Evolutionary conservation across 2,888 invertebrate genomes (phyloP), one percentile per base, ranked within the genome.

Genomic region (Cephus spinipes): DNA sequence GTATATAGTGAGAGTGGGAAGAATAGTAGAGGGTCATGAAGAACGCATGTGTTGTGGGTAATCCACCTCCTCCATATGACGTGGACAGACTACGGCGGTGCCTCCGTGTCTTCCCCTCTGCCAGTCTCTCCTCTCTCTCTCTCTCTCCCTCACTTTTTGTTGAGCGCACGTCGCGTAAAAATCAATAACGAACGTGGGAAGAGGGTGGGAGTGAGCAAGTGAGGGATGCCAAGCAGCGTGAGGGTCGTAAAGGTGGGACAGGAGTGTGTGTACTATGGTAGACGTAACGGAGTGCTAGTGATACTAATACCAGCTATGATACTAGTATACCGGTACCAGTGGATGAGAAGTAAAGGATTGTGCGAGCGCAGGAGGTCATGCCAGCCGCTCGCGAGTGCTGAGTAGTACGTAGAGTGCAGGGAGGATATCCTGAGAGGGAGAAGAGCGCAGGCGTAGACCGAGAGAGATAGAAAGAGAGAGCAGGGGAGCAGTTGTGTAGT

Each of bases 151-250:
- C 55, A 55, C 55, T 55, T 55, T 55, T 55, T 55, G 55, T 55
- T 23, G 55, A 55, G 79, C 87, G 88, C 86, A 87, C 84, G 86
- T 87, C 86, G 87, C 85, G 85, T 89, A 90, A 90, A 90, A 90
- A 90, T 90, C 90, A 90, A 90, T 90, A 90, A 87, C 89, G 88
- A 90, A 87, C 89, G 87, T 90, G 88, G 55, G 55, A 55, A 55
- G 55, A 55, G 55, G 55, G 55, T 55, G 55, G 55, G 55, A 55
- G 55, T 55, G 23, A 55, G 55, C 23, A 23, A 55, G 55, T 55
- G 55, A 55, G 55, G 55, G 55, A 55, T 55, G 55, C 55, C 55
- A 55, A 23, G 55, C 23, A 55, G 55, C 55, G 55, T 55, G 55
- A 55, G 55, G 55, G 55, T 55, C 55, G 55, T 55, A 23, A 55